phyloP scores from a whole-genome alignment of 2,797 vertebrate species.

The Borostomias antarcticus region DNA sequence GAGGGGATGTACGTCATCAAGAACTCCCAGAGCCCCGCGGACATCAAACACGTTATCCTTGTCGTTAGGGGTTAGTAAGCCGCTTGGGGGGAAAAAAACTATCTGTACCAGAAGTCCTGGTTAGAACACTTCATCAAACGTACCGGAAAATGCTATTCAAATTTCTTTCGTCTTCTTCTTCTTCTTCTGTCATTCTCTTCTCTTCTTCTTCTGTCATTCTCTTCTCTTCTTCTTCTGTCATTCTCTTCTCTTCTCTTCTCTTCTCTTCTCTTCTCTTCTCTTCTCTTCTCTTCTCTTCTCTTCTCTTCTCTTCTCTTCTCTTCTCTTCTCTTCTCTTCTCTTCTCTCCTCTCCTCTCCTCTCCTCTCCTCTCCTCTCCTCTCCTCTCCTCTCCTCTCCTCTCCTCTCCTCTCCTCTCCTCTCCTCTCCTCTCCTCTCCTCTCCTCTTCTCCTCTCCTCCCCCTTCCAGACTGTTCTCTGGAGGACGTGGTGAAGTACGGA shows the following conservation, averaged over 20 bases:
- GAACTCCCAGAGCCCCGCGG: conserved; percentile 29
- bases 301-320: too few species aligned
- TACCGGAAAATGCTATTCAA: too few species aligned
- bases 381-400: too few species aligned
- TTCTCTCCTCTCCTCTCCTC: too few species aligned
- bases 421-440: neutral
- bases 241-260: neutral
- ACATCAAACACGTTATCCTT: conserved; percentile 57
- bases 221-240: too few species aligned
- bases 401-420: too few species aligned
- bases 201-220: neutral
- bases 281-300: too few species aligned
- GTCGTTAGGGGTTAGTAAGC: conserved; percentile 68
- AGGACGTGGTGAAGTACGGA: conserved; percentile 75
- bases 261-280: neutral
- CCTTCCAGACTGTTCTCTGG: conserved; percentile 69
- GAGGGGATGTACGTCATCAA: conserved; percentile 71
- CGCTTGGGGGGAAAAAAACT: too few species aligned
- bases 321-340: neutral
- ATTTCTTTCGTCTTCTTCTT: too few species aligned
- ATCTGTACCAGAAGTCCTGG: too few species aligned
- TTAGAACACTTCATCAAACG: too few species aligned
- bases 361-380: too few species aligned
- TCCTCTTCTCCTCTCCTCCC: neutral
- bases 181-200: neutral